Percentiles rank a stretch among this genome's conserved stretches.
phyloP scores from a whole-genome alignment of 2,113 vertebrate species.

The Falcunculus frontatus region DNA sequence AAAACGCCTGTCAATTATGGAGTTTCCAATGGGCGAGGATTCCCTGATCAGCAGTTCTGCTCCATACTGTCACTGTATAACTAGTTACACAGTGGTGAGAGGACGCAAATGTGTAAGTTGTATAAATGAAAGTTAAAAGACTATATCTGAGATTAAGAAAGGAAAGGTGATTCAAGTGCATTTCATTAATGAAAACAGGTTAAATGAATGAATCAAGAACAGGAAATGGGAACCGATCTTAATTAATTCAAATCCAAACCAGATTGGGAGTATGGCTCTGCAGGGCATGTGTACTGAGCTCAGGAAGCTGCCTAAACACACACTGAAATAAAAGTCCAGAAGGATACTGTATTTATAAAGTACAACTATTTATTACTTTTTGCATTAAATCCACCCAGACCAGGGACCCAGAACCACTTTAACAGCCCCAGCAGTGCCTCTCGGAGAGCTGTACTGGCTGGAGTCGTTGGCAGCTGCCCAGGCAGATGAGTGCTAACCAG shows the following conservation, averaged over 20 bases:
- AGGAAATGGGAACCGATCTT: background rate
- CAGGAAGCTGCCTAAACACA: background rate
- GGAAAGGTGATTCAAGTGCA: background rate
- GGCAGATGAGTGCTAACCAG: background rate
- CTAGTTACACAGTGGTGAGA: background rate
- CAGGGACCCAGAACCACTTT: background rate
- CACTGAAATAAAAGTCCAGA: background rate
- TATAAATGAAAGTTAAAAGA: background rate
- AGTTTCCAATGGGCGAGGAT: background rate
- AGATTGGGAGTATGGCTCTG: background rate
- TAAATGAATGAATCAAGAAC: background rate
- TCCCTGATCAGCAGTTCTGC: background rate
- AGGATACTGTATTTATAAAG: background rate
- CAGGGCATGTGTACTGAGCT: background rate
- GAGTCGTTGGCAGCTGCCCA: background rate
- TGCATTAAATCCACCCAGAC: background rate
- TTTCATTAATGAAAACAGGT: background rate
- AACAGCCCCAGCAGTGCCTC: background rate
- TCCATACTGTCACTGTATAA: background rate
- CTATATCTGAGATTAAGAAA: background rate
- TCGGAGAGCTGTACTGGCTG: background rate
- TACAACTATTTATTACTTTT: background rate
- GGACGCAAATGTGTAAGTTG: background rate
- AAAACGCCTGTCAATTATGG: background rate
- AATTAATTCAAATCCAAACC: constrained; percentile 22